A percentile compares a stretch with the other conserved stretches of the same genome.
Conservation (phyloP, 2,888 invertebrate genomes). For the Seira sanloemensis region DNA sequence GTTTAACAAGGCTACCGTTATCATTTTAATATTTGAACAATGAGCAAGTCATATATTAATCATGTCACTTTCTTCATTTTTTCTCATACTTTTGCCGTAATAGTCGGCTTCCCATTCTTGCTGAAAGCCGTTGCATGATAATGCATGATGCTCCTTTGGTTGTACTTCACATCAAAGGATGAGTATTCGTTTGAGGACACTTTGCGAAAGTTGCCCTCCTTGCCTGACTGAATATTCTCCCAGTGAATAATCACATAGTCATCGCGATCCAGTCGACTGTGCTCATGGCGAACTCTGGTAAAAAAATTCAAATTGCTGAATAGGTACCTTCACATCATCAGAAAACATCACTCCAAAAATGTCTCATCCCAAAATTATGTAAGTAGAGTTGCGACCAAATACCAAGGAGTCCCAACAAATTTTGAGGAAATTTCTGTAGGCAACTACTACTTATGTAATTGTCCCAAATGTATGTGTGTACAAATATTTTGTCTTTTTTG, state of each 20-base stretch:
- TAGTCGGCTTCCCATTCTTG: not conserved
- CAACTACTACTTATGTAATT: no score
- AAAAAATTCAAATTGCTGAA: not conserved
- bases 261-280: slow-evolving; percentile 28
- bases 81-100: not conserved
- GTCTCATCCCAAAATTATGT: no score
- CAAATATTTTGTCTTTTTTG: no score
- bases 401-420: no score
- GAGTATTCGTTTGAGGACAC: not conserved
- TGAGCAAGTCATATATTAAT: no score
- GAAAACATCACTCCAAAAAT: not conserved
- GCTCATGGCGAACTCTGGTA: slow-evolving; percentile 31
- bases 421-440: no score
- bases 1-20: no score
- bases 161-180: not conserved
- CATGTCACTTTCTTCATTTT: no score
- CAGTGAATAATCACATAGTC: slow-evolving; percentile 14
- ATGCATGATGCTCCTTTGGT: not conserved
- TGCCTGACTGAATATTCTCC: slow-evolving; percentile 19
- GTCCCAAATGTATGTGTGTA: no score
- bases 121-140: not conserved
- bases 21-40: no score
- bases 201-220: not conserved
- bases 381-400: no score
- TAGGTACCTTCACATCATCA: not conserved